These are phyloP conservation scores for Neopipo cinnamomea DNA, from an alignment of 2,113 vertebrate species.

Conservation along the genomic window DNA sequence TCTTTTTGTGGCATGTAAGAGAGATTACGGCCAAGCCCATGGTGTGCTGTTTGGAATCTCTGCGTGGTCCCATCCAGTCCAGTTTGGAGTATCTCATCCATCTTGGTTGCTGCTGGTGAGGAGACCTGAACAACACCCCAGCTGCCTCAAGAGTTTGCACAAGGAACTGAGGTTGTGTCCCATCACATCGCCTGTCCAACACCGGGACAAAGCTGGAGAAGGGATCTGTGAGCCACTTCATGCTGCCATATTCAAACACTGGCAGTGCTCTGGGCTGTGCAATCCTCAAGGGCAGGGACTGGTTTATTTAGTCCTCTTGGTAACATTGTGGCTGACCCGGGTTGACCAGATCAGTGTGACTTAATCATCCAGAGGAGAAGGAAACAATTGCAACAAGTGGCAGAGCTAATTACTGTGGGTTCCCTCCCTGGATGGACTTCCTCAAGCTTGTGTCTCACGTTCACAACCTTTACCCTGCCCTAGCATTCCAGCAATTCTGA, in stretches of 20 bases:
- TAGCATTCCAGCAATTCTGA: neutral
- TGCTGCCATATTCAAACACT: neutral
- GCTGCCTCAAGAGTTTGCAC: neutral
- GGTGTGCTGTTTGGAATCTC: neutral
- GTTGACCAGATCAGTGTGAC: neutral
- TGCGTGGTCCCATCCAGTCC: neutral
- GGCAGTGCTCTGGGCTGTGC: neutral
- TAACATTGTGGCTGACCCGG: neutral
- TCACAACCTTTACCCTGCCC: neutral
- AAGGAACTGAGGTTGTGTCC: neutral
- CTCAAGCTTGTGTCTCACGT: neutral
- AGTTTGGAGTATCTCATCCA: neutral
- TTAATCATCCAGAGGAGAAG: neutral
- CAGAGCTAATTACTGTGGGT: neutral
- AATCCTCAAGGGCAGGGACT: neutral
- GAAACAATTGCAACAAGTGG: constrained; percentile 19
- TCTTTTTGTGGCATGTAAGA: neutral
- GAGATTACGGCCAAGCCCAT: neutral
- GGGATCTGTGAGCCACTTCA: neutral
- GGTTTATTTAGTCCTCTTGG: neutral
- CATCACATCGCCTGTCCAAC: neutral
- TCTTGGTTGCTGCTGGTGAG: neutral
- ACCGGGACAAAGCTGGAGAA: neutral
- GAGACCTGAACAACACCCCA: neutral
- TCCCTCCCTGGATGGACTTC: neutral